phyloP scores from a whole-genome alignment of 2,888 invertebrate species.

The Plebejus melissa region DNA sequence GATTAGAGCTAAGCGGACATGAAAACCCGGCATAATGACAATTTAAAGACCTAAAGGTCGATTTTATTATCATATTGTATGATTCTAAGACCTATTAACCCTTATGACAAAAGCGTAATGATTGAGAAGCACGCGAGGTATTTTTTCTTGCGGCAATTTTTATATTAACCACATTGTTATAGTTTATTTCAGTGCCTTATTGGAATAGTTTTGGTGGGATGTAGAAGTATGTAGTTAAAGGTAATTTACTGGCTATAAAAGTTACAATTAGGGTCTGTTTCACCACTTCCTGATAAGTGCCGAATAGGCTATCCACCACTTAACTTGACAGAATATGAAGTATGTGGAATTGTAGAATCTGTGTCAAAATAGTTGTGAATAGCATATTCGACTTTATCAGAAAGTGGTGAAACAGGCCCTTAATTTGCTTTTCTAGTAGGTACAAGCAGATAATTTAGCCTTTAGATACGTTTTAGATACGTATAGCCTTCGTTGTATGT shows the following conservation, averaged over 20 bases:
- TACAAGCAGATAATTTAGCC: too few species aligned
- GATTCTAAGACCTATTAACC: constrained; percentile 77
- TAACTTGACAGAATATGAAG: too few species aligned
- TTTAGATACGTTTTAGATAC: too few species aligned
- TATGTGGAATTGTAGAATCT: too few species aligned
- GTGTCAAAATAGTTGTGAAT: too few species aligned
- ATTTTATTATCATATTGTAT: constrained; percentile 78
- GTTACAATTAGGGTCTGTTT: background rate
- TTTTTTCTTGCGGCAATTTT: constrained; percentile 55
- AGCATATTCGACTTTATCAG: too few species aligned
- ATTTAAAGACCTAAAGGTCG: constrained; percentile 78
- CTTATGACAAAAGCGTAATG: constrained; percentile 76
- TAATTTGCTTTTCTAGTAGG: too few species aligned
- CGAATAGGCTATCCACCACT: too few species aligned
- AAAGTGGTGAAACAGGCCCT: too few species aligned
- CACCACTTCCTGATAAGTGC: too few species aligned
- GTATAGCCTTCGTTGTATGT: too few species aligned
- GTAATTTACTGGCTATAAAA: background rate
- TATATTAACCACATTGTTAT: constrained; percentile 25
- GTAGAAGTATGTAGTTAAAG: background rate
- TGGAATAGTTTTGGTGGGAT: constrained; percentile 1
- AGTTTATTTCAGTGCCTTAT: constrained; percentile 17
- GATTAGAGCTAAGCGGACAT: constrained; percentile 61
- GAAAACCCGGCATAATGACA: constrained; percentile 69
- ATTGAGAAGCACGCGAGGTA: constrained; percentile 63